phyloP scores from a whole-genome alignment of 1,140 invertebrate genomes.

The Nephila pilipes region DNA sequence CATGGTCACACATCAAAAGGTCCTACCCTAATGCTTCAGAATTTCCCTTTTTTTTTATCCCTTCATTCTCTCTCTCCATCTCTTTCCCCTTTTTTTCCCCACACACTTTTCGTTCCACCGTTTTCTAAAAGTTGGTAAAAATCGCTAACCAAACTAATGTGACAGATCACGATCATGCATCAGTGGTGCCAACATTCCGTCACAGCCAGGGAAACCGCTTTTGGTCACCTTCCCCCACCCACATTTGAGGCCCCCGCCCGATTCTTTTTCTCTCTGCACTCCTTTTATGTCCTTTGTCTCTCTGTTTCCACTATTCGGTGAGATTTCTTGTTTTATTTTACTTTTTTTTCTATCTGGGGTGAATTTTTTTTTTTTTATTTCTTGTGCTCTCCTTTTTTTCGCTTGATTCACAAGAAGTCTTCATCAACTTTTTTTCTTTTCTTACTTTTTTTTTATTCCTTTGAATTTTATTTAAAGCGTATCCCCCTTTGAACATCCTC shows the following conservation, averaged over 20 bases:
- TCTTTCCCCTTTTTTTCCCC: not conserved
- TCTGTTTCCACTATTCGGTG: slow-evolving; percentile 70
- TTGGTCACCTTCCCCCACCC: slow-evolving; percentile 23
- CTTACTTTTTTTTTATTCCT: not conserved
- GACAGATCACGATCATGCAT: slow-evolving; percentile 71
- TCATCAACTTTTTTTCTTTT: slow-evolving; percentile 61
- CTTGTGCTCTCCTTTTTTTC: not conserved
- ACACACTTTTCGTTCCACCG: slow-evolving; percentile 51
- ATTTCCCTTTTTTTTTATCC: slow-evolving; percentile 33
- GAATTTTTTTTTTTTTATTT: slow-evolving; percentile 28
- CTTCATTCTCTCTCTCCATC: not conserved
- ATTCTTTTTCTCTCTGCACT: slow-evolving; percentile 40
- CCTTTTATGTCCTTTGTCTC: slow-evolving; percentile 65
- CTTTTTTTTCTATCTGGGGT: slow-evolving; percentile 7
- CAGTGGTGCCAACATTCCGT: slow-evolving; percentile 76
- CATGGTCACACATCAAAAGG: slow-evolving; percentile 75
- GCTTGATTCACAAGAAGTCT: slow-evolving; percentile 62
- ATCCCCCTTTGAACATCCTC: slow-evolving; percentile 29
- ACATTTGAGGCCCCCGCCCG: not conserved
- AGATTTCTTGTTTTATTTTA: slow-evolving; percentile 49
- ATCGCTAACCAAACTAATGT: slow-evolving; percentile 77
- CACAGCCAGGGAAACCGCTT: slow-evolving; percentile 63
- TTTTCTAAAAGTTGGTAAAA: slow-evolving; percentile 75
- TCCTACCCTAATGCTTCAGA: slow-evolving; percentile 50
- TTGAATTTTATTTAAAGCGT: slow-evolving; percentile 41